phyloP scores from a whole-genome alignment of 2,113 vertebrate species.

The Lucifuga dentata region DNA sequence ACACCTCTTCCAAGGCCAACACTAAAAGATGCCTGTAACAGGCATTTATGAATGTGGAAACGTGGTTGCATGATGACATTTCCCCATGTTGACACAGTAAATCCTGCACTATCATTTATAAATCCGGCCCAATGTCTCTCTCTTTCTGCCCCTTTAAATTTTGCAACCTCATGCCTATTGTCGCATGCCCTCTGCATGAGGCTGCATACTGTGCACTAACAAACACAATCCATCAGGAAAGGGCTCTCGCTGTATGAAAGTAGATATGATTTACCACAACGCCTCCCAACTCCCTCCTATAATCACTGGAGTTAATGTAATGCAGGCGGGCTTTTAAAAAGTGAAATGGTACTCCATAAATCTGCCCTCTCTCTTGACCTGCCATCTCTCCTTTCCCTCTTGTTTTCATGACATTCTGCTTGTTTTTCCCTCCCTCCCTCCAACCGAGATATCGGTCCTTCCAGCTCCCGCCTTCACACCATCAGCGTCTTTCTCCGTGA shows the following conservation, averaged over 20 bases:
- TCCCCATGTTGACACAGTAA: too few relatives aligned
- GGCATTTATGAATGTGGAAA: too few relatives aligned
- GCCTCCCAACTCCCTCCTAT: conserved; percentile 60
- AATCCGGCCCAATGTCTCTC: too few relatives aligned
- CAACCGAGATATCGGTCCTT: conserved; percentile 2
- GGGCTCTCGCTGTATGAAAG: conserved; percentile 69
- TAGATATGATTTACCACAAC: conserved; percentile 77
- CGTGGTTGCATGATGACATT: too few relatives aligned
- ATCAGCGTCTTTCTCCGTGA: conserved; percentile 25
- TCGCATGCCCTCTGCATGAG: conserved; percentile 33
- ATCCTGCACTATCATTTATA: too few relatives aligned
- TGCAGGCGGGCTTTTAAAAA: conserved; percentile 79
- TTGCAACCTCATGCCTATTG: conserved; percentile 14
- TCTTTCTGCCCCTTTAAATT: conserved; percentile 7
- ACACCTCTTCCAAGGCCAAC: too few relatives aligned
- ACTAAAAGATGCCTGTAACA: too few relatives aligned
- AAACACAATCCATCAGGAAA: conserved; percentile 77
- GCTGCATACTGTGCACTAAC: conserved; percentile 47
- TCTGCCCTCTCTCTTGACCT: conserved; percentile 66
- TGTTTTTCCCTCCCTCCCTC: conserved; percentile 1
- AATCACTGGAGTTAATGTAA: conserved; percentile 79
- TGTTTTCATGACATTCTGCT: conserved; percentile 28
- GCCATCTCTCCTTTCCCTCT: conserved; percentile 46
- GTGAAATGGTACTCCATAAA: conserved; percentile 75
- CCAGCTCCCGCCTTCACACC: conserved; percentile 29